Percentiles rank a stretch among this genome's conserved stretches.
phyloP scores from a whole-genome alignment of 2,797 vertebrate genomes.

The Siniperca scherzeri region DNA sequence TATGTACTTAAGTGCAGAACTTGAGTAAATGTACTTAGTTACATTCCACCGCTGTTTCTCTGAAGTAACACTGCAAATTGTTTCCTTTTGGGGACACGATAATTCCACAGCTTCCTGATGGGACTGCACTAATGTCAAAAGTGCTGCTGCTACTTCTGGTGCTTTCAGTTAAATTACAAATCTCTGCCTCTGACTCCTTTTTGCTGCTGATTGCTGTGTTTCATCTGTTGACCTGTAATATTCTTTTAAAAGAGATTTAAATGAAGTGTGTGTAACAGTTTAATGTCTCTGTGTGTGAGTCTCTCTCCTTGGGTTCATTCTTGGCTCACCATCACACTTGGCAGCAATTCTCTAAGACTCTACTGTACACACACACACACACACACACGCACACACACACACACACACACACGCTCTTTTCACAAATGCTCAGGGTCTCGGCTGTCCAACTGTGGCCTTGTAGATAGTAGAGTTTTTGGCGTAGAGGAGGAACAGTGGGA shows the following conservation, averaged over 20 bases:
- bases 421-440: slow-evolving; percentile 38
- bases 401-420: slow-evolving; percentile 26
- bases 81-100: not conserved
- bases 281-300: slow-evolving; percentile 16
- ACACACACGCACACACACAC: slow-evolving; percentile 13
- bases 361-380: slow-evolving; percentile 2
- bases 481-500: not conserved
- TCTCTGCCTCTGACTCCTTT: not conserved
- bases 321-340: slow-evolving; percentile 44
- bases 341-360: slow-evolving; percentile 20
- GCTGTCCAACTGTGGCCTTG: slow-evolving; percentile 47
- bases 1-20: not conserved
- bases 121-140: not conserved
- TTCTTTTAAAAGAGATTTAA: slow-evolving; percentile 28
- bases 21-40: not conserved
- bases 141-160: not conserved
- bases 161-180: slow-evolving; percentile 12
- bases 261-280: slow-evolving; percentile 40
- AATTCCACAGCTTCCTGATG: not conserved
- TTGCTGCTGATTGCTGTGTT: not conserved
- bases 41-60: not conserved
- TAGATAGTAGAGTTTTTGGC: slow-evolving; percentile 49
- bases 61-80: not conserved
- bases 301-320: slow-evolving; percentile 31
- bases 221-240: slow-evolving; percentile 34